Conservation (phyloP, 2,797 vertebrate genomes). For the Alfaro cultratus region DNA sequence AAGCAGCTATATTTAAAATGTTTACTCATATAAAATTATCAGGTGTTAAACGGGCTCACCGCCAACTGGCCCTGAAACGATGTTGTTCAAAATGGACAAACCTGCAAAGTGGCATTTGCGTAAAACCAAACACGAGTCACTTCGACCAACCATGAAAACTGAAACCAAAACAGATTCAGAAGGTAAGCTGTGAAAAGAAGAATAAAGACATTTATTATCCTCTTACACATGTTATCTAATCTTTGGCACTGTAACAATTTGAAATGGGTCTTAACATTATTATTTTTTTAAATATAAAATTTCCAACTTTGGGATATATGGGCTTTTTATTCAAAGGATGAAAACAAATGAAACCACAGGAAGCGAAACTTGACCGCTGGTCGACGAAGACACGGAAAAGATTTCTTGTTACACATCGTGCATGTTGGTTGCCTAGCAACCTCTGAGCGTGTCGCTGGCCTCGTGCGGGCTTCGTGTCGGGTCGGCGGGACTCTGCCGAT, state of each 20-base stretch:
- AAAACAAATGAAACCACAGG: slow-evolving; percentile 55
- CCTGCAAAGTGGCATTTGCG: background rate
- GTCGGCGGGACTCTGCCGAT: slow-evolving; percentile 17
- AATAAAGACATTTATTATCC: background rate
- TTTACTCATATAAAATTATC: background rate
- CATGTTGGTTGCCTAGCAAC: slow-evolving; percentile 2
- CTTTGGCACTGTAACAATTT: slow-evolving; percentile 6
- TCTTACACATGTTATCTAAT: background rate
- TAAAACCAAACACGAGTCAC: background rate
- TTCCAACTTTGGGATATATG: slow-evolving; percentile 50
- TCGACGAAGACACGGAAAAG: slow-evolving; percentile 27
- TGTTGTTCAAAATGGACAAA: background rate
- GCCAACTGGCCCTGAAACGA: background rate
- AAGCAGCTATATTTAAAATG: background rate
- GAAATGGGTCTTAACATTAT: background rate
- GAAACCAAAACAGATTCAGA: background rate
- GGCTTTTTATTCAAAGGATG: slow-evolving; percentile 59
- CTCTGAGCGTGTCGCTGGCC: background rate
- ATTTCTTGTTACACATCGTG: slow-evolving; percentile 30
- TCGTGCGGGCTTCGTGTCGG: slow-evolving; percentile 17
- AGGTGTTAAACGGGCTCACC: background rate
- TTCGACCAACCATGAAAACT: background rate
- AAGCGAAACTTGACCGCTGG: slow-evolving; percentile 42
- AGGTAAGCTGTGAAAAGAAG: slow-evolving; percentile 1
- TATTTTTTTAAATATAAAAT: slow-evolving; percentile 27